A percentile compares a stretch with the other conserved stretches of the same genome.
phyloP scores from a whole-genome alignment of 2,888 invertebrate genomes.

The Hoplodrina blanda region DNA sequence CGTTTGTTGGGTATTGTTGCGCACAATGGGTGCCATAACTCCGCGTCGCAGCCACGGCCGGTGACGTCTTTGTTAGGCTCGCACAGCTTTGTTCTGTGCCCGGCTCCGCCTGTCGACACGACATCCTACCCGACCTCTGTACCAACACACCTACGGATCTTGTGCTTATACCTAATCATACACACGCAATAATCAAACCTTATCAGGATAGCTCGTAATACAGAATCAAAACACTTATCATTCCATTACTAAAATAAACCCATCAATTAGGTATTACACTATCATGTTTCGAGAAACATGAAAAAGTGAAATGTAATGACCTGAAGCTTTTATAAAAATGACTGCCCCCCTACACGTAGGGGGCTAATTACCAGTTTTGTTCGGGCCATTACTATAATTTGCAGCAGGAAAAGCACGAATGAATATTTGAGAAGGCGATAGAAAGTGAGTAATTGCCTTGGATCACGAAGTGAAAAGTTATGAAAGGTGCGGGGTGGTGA shows the following conservation, averaged over 20 bases:
- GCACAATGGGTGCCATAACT: constrained; percentile 91
- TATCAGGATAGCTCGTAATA: constrained; percentile 25
- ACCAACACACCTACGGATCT: constrained; percentile 72
- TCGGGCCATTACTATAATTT: constrained; percentile 88
- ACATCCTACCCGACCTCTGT: constrained; percentile 78
- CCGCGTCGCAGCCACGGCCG: constrained; percentile 90
- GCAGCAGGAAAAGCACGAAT: constrained; percentile 88
- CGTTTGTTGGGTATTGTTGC: constrained; percentile 91
- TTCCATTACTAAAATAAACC: constrained; percentile 76
- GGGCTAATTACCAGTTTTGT: constrained; percentile 87
- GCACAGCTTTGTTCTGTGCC: constrained; percentile 85
- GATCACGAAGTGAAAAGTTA: constrained; percentile 91
- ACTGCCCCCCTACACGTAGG: constrained; percentile 76
- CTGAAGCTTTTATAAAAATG: constrained; percentile 75
- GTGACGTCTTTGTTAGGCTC: constrained; percentile 90
- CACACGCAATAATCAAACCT: constrained; percentile 52
- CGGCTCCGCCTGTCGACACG: constrained; percentile 86
- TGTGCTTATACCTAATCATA: constrained; percentile 59
- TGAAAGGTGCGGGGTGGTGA: constrained; percentile 88
- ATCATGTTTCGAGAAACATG: constrained; percentile 65
- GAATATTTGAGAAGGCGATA: constrained; percentile 90
- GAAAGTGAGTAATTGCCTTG: constrained; percentile 89
- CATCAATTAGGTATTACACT: constrained; percentile 67
- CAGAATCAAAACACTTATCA: constrained; percentile 43
- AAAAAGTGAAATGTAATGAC: constrained; percentile 51